A percentile compares a stretch with the other conserved stretches of the same genome.
These are phyloP conservation scores for Philopotamus ludificatus DNA, from an alignment of 1,140 invertebrate species.

Conservation along the genomic window DNA sequence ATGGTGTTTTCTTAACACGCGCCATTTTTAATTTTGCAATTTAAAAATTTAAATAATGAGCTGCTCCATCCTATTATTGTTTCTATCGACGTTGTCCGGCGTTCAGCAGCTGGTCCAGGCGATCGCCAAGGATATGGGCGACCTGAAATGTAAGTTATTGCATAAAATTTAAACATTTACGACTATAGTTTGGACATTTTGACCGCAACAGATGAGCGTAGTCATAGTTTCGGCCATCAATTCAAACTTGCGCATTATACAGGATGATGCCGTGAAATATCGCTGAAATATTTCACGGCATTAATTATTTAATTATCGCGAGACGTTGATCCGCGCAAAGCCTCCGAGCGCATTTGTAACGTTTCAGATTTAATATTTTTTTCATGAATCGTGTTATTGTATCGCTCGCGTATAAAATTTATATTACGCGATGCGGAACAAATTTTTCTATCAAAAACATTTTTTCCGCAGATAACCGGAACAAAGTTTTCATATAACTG, in stretches of 20 bases:
- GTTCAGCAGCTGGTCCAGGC: conserved; percentile 27
- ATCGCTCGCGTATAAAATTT: too few species aligned
- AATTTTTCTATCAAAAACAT: too few species aligned
- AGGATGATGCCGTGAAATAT: neutral
- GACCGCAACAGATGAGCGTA: too few species aligned
- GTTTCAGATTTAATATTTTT: too few species aligned
- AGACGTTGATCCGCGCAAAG: neutral
- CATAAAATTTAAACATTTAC: neutral
- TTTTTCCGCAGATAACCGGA: too few species aligned
- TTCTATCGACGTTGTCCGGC: conserved; percentile 16
- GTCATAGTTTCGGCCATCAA: too few species aligned
- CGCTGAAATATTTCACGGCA: neutral
- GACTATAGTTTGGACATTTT: neutral
- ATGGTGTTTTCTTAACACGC: conserved; percentile 10
- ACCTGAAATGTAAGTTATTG: conserved; percentile 25
- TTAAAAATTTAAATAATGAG: conserved; percentile 25
- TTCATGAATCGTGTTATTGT: too few species aligned
- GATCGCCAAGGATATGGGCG: conserved; percentile 23
- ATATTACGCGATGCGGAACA: too few species aligned
- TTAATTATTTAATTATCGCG: neutral
- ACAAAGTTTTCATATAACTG: too few species aligned
- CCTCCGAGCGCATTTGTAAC: too few species aligned
- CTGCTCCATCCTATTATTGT: conserved; percentile 4
- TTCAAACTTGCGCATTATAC: too few species aligned
- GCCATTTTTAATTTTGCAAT: neutral